Base-by-base conservation (phyloP, 2,888 invertebrate genomes). In the Stictocephala bisonia region DNA sequence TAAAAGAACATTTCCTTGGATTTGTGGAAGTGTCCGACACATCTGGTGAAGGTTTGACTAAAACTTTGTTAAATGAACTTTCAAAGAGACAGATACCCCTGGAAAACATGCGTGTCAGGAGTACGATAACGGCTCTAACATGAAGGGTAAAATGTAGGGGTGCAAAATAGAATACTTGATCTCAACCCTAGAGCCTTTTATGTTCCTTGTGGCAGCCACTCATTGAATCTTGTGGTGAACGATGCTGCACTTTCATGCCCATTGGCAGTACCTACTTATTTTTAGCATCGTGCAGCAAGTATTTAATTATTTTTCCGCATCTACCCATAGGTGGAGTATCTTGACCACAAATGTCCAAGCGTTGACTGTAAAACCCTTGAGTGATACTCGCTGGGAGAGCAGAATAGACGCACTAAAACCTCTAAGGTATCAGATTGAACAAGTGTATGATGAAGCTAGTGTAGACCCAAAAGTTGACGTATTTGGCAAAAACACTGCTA, bases 81-180 rank as follows among this genome's bases (percentile, higher is more conserved):
- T 29, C 20, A n/a, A 53, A 24, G 29, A 24, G 26, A 31, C 22
- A 41, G 13, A 69, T 51, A n/a, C 18, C 69, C 24, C 18, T 51
- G 15, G 1, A 69, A 9, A 69, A 51, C 18, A 69, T 51, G 69
- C 3, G 51, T 11, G 31, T 9, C 69, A 51, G 51, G 50, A 4
- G 2, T 35, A 69, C 51, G 69, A 68, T 35, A 69, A 69, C 31
- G 69, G 69, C 22, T 26, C 69, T 29, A 69, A 69, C 51, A 51
- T 51, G 69, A 51, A 51, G 51, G 53, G 69, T 29, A 69, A 69
- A 24, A 69, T 51, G 51, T 15, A 18, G 69, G 69, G 13, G 69
- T 51, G 7, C 69, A 69, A 29, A 29, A 50, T 11, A 50, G 51
- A n/a, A 18, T 69, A 29, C 51, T 50, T 27, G 35, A 69, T 18